A percentile compares a stretch with the other conserved stretches of the same genome.
These are phyloP conservation scores for Ranitomeya variabilis DNA, from an alignment of 2,113 vertebrate species.

Conservation along the genomic window DNA sequence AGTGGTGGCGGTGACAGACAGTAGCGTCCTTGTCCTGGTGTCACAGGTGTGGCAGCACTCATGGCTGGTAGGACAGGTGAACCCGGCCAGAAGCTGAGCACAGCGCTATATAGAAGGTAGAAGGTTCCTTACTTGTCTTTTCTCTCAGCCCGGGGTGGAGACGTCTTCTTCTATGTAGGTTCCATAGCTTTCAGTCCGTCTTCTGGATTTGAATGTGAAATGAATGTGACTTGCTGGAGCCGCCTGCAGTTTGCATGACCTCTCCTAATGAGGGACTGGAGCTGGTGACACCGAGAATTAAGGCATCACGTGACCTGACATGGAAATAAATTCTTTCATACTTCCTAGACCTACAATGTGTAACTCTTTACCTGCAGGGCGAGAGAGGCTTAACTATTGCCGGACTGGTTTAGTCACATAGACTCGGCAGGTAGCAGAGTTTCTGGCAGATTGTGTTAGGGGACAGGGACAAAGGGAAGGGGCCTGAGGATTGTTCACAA, in stretches of 20 bases:
- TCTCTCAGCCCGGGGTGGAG: constrained; percentile 58
- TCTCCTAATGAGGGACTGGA: constrained; percentile 69
- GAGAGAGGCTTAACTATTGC: not conserved
- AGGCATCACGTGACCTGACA: constrained; percentile 69
- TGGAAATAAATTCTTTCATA: constrained; percentile 70
- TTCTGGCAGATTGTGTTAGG: not conserved
- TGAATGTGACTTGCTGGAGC: constrained; percentile 68
- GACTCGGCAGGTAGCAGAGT: not conserved
- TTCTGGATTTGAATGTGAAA: constrained; percentile 72
- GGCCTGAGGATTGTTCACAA: not conserved
- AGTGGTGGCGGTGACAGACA: not conserved
- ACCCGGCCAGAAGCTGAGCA: not conserved
- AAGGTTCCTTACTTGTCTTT: constrained; percentile 66
- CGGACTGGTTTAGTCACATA: not conserved
- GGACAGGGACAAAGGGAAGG: not conserved
- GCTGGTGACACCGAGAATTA: constrained; percentile 74
- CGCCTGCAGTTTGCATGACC: constrained; percentile 71
- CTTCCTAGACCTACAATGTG: constrained; percentile 64
- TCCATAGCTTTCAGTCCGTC: constrained; percentile 72
- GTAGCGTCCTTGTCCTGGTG: not conserved
- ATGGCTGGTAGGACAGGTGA: not conserved
- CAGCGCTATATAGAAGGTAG: not conserved
- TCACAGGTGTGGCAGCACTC: not conserved
- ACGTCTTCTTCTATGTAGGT: constrained; percentile 68
- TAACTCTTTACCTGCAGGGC: constrained; percentile 71